Evolutionary conservation across 2,888 invertebrate genomes (phyloP).

Genomic region (Tachina grossa): DNA sequence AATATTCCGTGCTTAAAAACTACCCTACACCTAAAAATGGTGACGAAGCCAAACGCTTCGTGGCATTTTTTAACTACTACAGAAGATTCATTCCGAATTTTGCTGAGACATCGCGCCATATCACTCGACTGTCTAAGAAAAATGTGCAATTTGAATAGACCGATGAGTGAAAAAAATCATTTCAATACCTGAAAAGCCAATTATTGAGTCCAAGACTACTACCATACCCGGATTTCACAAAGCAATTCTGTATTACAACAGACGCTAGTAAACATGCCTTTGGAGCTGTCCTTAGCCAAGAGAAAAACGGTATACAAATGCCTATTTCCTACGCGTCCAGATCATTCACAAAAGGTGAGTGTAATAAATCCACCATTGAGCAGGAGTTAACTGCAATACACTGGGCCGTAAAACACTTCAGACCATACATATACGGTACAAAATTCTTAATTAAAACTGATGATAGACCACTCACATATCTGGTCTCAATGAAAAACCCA

Average conservation of each 20-base stretch:
- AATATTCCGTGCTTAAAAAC: not conserved
- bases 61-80: not conserved
- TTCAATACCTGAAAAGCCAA: conserved; percentile 51
- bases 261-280: conserved; percentile 69
- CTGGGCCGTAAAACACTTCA: conserved; percentile 67
- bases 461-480: too few species aligned
- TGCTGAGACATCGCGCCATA: not conserved
- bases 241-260: conserved; percentile 61
- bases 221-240: conserved; percentile 64
- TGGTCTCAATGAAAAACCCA: too few species aligned
- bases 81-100: not conserved
- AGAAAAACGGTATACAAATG: conserved; percentile 55
- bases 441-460: too few species aligned
- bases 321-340: conserved; percentile 69
- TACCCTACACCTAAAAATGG: not conserved
- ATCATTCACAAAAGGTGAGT: conserved; percentile 72
- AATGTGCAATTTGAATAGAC: not conserved
- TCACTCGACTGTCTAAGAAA: not conserved
- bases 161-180: conserved; percentile 53
- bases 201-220: conserved; percentile 41
- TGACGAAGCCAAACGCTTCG: not conserved
- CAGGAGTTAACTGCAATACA: conserved; percentile 73
- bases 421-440: too few species aligned
- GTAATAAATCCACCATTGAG: conserved; percentile 73
- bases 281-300: conserved; percentile 68